phyloP scores from a whole-genome alignment of 2,888 invertebrate species.

The Sinelater perroti region DNA sequence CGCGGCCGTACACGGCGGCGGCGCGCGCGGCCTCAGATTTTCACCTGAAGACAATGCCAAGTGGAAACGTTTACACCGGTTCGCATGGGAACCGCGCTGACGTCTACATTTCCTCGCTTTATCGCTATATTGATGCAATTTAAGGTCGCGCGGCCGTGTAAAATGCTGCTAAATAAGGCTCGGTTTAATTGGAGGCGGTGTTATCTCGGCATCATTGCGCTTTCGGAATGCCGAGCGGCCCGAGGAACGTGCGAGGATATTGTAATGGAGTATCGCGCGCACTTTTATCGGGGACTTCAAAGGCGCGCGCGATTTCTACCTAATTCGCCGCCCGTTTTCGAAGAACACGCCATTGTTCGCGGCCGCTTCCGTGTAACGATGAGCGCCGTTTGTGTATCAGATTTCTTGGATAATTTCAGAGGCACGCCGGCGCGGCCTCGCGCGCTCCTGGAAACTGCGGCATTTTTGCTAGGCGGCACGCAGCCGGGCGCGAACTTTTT shows the following conservation, averaged over 20 bases:
- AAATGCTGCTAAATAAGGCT: slow-evolving; percentile 45
- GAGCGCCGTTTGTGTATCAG: slow-evolving; percentile 6
- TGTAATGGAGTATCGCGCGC: slow-evolving; percentile 35
- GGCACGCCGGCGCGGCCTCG: slow-evolving; percentile 23
- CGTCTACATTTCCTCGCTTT: slow-evolving; percentile 31
- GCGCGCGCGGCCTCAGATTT: slow-evolving; percentile 3
- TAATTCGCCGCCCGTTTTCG: slow-evolving; percentile 20
- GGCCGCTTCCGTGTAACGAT: slow-evolving; percentile 23
- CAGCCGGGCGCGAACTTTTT: too few relatives aligned
- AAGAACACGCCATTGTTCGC: slow-evolving; percentile 22
- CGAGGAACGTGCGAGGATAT: slow-evolving; percentile 38
- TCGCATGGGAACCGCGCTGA: slow-evolving; percentile 20
- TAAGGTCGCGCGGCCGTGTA: slow-evolving; percentile 34
- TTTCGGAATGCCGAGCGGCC: slow-evolving; percentile 43
- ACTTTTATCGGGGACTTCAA: slow-evolving; percentile 41
- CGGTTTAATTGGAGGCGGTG: slow-evolving; percentile 46
- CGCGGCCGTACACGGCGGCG: too few relatives aligned
- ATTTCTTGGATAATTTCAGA: slow-evolving; percentile 17
- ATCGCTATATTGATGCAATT: slow-evolving; percentile 32
- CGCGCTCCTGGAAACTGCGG: slow-evolving; percentile 28
- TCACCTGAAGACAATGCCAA: background rate
- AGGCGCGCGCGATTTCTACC: slow-evolving; percentile 17
- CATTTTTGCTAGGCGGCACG: slow-evolving; percentile 28
- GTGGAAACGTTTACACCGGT: slow-evolving; percentile 10
- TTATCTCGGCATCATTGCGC: slow-evolving; percentile 44